Conservation (phyloP, 2,113 vertebrate genomes). For the Antechinus stuartii region DNA sequence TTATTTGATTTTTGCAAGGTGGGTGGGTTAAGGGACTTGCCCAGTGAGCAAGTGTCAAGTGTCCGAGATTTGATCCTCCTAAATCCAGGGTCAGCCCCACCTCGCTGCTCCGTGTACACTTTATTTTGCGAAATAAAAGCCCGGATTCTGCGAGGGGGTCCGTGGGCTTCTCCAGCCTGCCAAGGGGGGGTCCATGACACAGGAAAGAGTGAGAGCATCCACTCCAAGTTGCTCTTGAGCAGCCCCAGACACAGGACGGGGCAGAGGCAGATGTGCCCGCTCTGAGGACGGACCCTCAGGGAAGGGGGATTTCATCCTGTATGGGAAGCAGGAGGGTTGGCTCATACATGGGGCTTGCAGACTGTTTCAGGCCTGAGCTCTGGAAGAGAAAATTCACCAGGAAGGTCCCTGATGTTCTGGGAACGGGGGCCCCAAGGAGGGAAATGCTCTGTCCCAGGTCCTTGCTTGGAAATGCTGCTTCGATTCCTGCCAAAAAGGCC, state of each 20-base stretch:
- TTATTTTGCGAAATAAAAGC: not conserved
- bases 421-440: slow-evolving; percentile 38
- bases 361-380: slow-evolving; percentile 10
- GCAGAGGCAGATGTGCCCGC: fast-evolving
- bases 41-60: too few species aligned
- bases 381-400: not conserved
- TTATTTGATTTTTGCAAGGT: too few species aligned
- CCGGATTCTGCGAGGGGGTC: not conserved
- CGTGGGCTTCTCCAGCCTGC: not conserved
- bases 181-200: not conserved
- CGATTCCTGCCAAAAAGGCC: slow-evolving; percentile 37
- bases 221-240: not conserved
- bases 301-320: not conserved
- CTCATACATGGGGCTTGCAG: slow-evolving; percentile 25
- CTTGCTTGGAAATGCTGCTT: slow-evolving; percentile 1
- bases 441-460: slow-evolving; percentile 25
- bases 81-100: too few species aligned
- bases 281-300: not conserved
- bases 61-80: too few species aligned
- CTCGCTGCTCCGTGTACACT: too few species aligned
- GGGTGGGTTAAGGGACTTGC: too few species aligned
- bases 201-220: not conserved
- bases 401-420: not conserved
- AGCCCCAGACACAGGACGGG: not conserved
- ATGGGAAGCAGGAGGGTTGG: slow-evolving; percentile 34